Conservation (phyloP, 2,797 vertebrate genomes). For the Pangasius krempfi region DNA sequence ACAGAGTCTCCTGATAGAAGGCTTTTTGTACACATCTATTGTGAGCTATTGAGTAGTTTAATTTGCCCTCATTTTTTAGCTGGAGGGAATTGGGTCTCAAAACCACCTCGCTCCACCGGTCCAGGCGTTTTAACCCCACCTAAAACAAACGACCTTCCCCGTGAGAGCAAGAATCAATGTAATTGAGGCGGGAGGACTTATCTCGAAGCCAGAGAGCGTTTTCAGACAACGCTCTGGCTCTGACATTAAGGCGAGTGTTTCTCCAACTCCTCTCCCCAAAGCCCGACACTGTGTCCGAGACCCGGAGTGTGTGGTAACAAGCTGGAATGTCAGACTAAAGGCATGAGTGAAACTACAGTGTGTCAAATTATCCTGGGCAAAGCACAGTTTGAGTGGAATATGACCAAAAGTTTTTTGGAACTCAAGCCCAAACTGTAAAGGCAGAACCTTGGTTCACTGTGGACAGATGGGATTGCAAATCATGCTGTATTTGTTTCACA, state of each 20-base stretch:
- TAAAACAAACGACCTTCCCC: constrained; percentile 55
- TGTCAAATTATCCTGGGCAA: constrained; percentile 68
- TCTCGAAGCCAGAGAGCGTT: constrained; percentile 63
- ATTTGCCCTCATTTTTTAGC: constrained; percentile 41
- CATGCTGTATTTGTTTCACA: not conserved
- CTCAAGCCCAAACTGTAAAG: constrained; percentile 7
- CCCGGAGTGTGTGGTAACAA: constrained; percentile 72
- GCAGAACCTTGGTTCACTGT: not conserved
- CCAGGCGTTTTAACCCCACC: constrained; percentile 50
- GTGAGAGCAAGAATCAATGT: constrained; percentile 68
- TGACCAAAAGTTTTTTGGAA: constrained; percentile 23
- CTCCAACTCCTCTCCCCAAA: constrained; percentile 58
- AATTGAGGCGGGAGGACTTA: constrained; percentile 70
- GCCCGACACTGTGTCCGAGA: constrained; percentile 68
- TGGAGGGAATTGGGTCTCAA: not conserved
- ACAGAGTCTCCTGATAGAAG: not conserved
- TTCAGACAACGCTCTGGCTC: constrained; percentile 63
- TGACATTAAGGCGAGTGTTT: constrained; percentile 69
- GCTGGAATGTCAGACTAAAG: constrained; percentile 58
- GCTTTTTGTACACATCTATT: constrained; percentile 29
- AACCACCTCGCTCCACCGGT: constrained; percentile 39
- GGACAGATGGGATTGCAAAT: not conserved
- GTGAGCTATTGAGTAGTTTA: constrained; percentile 20
- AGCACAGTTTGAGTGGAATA: constrained; percentile 58
- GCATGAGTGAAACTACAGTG: constrained; percentile 58